Evolutionary conservation across 2,113 vertebrate genomes (phyloP).

Genomic region (Urocolius indicus): DNA sequence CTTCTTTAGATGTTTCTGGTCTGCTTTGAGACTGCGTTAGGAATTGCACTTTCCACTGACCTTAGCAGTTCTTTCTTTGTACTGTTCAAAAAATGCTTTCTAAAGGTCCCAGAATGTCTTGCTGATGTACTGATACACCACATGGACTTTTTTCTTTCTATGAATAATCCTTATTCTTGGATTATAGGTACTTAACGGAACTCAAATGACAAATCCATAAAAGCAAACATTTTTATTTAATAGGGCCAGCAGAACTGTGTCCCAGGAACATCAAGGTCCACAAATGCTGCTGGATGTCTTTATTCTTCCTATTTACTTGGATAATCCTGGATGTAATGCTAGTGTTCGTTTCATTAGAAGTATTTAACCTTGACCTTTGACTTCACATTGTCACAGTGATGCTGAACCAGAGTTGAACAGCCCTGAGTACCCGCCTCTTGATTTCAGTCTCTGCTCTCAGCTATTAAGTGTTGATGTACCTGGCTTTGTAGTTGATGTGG

Average conservation of each 20-base stretch:
- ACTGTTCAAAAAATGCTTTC: background rate
- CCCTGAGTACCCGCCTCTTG: background rate
- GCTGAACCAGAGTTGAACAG: background rate
- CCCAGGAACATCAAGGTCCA: background rate
- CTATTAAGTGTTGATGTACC: background rate
- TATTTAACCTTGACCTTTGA: background rate
- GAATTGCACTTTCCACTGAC: background rate
- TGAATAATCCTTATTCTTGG: background rate
- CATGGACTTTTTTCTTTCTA: background rate
- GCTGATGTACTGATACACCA: background rate
- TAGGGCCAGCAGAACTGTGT: background rate
- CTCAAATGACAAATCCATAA: background rate
- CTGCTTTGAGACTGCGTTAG: background rate
- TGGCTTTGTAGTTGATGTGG: background rate
- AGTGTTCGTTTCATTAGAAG: background rate
- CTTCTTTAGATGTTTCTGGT: background rate
- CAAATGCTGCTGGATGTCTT: background rate
- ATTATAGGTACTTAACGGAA: background rate
- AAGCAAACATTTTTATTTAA: background rate
- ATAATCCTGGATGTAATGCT: background rate
- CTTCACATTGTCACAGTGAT: background rate
- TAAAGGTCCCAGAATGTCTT: background rate
- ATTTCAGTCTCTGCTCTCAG: background rate
- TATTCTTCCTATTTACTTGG: background rate
- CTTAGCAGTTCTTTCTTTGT: background rate